These are phyloP conservation scores for Ceuthmochares aereus DNA, from an alignment of 2,113 vertebrate species.

Conservation along the genomic window DNA sequence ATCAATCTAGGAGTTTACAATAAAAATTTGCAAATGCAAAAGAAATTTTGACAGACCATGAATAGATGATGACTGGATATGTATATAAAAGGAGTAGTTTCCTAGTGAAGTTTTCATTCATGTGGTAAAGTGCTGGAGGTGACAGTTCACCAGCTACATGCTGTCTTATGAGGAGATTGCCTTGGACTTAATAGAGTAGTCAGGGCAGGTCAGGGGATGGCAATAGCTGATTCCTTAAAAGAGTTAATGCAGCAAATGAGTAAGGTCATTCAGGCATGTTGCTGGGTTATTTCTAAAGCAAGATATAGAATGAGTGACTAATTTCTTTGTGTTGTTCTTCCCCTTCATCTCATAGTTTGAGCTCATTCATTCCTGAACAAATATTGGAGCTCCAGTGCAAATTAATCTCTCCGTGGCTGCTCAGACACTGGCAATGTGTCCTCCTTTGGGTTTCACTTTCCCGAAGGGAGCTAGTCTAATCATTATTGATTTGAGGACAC, in stretches of 20 bases:
- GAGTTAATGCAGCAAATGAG: constrained; percentile 37
- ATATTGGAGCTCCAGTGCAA: background rate
- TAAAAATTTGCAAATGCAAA: constrained; percentile 64
- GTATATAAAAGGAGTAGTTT: constrained; percentile 30
- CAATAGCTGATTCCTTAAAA: background rate
- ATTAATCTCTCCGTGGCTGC: background rate
- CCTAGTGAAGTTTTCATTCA: constrained; percentile 52
- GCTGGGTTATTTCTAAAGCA: background rate
- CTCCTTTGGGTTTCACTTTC: background rate
- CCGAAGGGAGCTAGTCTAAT: background rate
- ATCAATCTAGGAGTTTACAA: constrained; percentile 67
- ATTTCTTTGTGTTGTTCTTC: background rate
- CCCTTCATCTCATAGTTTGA: background rate
- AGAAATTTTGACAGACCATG: constrained; percentile 56
- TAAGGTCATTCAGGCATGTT: constrained; percentile 28
- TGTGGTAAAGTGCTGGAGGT: constrained; percentile 41
- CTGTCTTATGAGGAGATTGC: constrained; percentile 4
- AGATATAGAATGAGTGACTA: background rate
- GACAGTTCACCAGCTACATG: constrained; percentile 50
- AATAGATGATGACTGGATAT: constrained; percentile 49
- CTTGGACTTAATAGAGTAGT: background rate
- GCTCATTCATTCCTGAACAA: background rate
- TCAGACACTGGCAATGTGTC: background rate
- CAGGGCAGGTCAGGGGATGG: constrained; percentile 27
- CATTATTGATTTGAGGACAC: background rate